These are phyloP conservation scores for Limulus polyphemus DNA, from an alignment of 2,888 invertebrate genomes.

Conservation along the genomic window DNA sequence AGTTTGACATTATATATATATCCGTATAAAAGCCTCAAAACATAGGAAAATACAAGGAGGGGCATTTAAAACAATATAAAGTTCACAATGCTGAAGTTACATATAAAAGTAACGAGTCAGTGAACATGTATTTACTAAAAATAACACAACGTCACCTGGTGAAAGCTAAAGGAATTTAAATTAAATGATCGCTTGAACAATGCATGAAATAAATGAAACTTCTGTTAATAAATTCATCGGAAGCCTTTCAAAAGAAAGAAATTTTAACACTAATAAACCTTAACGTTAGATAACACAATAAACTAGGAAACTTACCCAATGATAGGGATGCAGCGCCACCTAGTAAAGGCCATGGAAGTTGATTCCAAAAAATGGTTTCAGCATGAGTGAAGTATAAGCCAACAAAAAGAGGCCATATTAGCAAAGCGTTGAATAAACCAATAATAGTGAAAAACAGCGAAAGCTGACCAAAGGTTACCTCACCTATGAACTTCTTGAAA, in stretches of 20 bases:
- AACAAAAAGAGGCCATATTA: slow-evolving; percentile 83
- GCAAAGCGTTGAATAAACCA: slow-evolving; percentile 70
- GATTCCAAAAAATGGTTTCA: slow-evolving; percentile 67
- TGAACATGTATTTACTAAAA: too few relatives aligned
- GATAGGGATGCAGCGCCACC: slow-evolving; percentile 47
- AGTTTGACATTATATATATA: too few relatives aligned
- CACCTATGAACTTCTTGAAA: slow-evolving; percentile 86
- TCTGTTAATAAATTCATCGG: background rate
- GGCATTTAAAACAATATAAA: too few relatives aligned
- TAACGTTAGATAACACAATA: background rate
- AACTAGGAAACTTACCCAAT: slow-evolving; percentile 3
- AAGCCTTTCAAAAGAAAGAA: slow-evolving; percentile 40
- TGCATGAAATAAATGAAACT: background rate
- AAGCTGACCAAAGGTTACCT: slow-evolving; percentile 80
- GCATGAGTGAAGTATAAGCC: slow-evolving; percentile 57
- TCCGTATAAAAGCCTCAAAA: too few relatives aligned
- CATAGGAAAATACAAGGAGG: too few relatives aligned
- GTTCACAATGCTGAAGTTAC: too few relatives aligned
- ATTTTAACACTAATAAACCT: slow-evolving; percentile 37
- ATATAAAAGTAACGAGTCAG: too few relatives aligned
- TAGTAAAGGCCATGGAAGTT: slow-evolving; percentile 76
- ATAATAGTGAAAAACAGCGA: slow-evolving; percentile 85
- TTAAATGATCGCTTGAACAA: too few relatives aligned
- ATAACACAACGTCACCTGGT: too few relatives aligned
- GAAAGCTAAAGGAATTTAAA: too few relatives aligned